A percentile compares a stretch with the other conserved stretches of the same genome.
Conservation (phyloP, 2,113 vertebrate genomes). For the Catharus fuscescens region DNA sequence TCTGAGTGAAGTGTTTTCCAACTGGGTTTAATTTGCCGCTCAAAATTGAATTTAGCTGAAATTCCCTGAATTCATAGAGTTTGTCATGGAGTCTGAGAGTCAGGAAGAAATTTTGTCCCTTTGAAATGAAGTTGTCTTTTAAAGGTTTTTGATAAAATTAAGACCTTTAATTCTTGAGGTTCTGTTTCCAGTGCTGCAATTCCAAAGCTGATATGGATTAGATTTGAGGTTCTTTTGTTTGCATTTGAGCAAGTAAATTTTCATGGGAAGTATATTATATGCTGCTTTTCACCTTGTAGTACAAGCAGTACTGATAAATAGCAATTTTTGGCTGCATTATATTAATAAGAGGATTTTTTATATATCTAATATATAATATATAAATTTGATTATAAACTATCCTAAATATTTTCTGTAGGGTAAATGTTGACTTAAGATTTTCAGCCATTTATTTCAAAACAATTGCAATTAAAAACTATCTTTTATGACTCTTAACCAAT, state of each 20-base stretch:
- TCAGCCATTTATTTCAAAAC: neutral
- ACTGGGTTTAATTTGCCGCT: neutral
- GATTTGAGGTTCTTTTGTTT: neutral
- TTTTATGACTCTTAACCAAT: conserved; percentile 33
- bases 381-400: neutral
- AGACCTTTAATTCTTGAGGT: neutral
- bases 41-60: neutral
- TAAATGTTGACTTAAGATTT: neutral
- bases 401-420: neutral
- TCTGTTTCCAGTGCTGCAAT: neutral
- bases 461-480: neutral
- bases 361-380: neutral
- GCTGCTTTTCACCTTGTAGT: neutral
- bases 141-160: neutral
- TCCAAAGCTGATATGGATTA: neutral
- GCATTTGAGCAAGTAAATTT: neutral
- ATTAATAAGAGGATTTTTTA: neutral
- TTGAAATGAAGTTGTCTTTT: neutral
- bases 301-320: neutral
- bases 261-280: neutral
- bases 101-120: neutral
- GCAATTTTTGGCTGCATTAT: neutral
- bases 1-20: neutral
- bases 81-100: neutral
- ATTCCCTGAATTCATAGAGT: neutral